Evolutionary conservation across 2,113 vertebrate genomes (phyloP).

Genomic region (Odontesthes bonariensis): DNA sequence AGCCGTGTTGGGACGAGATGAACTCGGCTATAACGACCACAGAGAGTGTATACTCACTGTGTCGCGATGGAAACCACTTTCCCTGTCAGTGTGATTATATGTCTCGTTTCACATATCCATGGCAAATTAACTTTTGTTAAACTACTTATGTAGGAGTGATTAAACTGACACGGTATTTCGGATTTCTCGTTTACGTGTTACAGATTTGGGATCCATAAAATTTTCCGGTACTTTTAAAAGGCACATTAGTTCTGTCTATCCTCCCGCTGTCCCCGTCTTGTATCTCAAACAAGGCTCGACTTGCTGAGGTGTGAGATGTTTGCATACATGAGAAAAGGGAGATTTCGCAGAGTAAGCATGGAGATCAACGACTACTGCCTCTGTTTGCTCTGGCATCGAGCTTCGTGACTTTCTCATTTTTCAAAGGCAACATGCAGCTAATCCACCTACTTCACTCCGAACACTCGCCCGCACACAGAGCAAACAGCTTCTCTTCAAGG

Average conservation of each 20-base stretch:
- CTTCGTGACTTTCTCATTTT: conserved; percentile 14
- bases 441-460: conserved; percentile 31
- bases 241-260: not conserved
- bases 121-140: not conserved
- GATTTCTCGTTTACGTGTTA: no score
- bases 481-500: conserved; percentile 38
- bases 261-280: not conserved
- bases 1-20: conserved; percentile 87
- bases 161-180: no score
- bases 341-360: conserved; percentile 19
- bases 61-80: no score
- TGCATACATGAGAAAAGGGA: conserved; percentile 18
- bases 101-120: not conserved
- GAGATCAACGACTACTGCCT: conserved; percentile 34
- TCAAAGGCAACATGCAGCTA: conserved; percentile 32
- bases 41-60: not conserved
- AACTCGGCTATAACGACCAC: conserved; percentile 73
- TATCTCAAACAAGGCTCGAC: conserved; percentile 34
- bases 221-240: no score
- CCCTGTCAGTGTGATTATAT: not conserved
- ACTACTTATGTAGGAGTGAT: no score
- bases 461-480: not conserved
- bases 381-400: conserved; percentile 40
- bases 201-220: no score
- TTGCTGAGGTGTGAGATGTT: conserved; percentile 20